Conservation (phyloP, 2,113 vertebrate species). For the rabbit (Oryctolagus cuniculus) region mOryCun1.1 NC_091432.1:188065501-188066000, state of each 20-base stretch:
- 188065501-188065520: too few relatives aligned
- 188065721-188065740: too few relatives aligned
- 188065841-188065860: not conserved
- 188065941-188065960: slow-evolving; percentile 20
- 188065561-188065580: too few relatives aligned
- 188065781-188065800: not conserved
- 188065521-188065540: too few relatives aligned
- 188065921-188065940: not conserved
- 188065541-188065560: too few relatives aligned
- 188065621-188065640: too few relatives aligned
- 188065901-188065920: not conserved
- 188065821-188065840: not conserved
- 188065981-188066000: slow-evolving; percentile 43
- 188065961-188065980: slow-evolving; percentile 3
- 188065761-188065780: slow-evolving; percentile 8
- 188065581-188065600: too few relatives aligned
- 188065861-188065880: not conserved
- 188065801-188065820: not conserved
- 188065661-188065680: too few relatives aligned
- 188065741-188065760: not conserved
- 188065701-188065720: not conserved
- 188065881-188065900: not conserved
- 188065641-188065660: too few relatives aligned
- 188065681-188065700: not conserved
- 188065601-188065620: too few relatives aligned